Base-by-base conservation (phyloP, 2,888 invertebrate species). In the Chironomus tentans region DNA sequence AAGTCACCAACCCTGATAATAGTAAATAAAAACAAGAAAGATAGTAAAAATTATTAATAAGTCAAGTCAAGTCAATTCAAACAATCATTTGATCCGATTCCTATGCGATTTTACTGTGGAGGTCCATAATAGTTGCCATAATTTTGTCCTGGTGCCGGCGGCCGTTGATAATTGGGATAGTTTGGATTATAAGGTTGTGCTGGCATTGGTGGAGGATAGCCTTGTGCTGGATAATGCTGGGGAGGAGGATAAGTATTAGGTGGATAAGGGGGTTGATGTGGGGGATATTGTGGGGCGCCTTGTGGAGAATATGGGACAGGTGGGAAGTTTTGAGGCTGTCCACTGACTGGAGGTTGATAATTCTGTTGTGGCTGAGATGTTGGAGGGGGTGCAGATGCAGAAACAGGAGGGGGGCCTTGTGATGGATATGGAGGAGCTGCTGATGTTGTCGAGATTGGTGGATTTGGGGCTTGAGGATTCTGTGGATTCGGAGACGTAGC, bases 401-500 rank as follows among this genome's bases (percentile, higher is more conserved):
- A 12, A 15, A 18, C n/a, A 0, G 18, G 15, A 6, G 65, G 24
- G 2, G 21, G 24, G 2, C 18, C 65, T 65, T 65, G 18, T 13
- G n/a, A 3, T 28, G 50, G 56, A 24, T 10, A 22, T 22, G 72
- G 61, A 10, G 72, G 12, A 15, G 61, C 48, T 15, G 72, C 18
- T 38, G 61, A 21, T 28, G 70, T n/a, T 4, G 70, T 70, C 38
- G 38, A 38, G 10, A 38, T 38, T 38, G 70, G n/a, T 10, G 70
- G 4, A 15, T 61, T 38, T 12, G 72, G 62, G 21, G 28, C 62
- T 10, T 61, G 72, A 21, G 76, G 74, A 21, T 46, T 74, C 47
- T 74, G 65, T 21, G 74, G 76, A 79, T 80, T 79, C 50, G 79
- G 79, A 78, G 81, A 50, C 80, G 82, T 76, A 71, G 84, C 82